A percentile compares a stretch with the other conserved stretches of the same genome.
Evolutionary conservation across 2,113 vertebrate species (phyloP).

Genomic region (Fregata magnificens): DNA sequence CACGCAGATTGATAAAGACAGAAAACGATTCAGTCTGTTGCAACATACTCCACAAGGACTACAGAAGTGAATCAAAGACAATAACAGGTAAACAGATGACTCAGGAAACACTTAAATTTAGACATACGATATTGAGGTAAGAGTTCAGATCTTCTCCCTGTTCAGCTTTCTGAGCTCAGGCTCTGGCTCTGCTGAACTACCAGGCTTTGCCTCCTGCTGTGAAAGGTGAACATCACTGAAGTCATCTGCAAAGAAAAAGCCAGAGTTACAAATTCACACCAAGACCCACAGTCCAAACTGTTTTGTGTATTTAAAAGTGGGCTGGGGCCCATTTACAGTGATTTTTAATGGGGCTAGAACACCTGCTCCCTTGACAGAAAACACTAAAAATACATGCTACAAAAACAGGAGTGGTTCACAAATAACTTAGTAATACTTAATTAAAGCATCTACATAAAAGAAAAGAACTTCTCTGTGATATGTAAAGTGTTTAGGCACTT

Average conservation of each 20-base stretch:
- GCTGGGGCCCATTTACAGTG: background rate
- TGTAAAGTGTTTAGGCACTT: background rate
- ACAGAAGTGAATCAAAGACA: background rate
- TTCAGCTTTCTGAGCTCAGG: background rate
- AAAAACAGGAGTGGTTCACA: background rate
- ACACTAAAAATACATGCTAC: background rate
- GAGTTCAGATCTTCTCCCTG: background rate
- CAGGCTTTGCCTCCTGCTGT: background rate
- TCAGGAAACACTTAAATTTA: background rate
- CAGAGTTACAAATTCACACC: background rate
- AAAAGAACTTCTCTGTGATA: background rate
- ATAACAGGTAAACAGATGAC: background rate
- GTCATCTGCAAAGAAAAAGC: background rate
- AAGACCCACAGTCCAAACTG: background rate
- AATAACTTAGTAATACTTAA: background rate
- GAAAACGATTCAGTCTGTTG: background rate
- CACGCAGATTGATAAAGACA: background rate
- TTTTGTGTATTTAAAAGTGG: background rate
- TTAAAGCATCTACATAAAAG: background rate
- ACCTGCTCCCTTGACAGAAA: background rate
- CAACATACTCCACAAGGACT: background rate
- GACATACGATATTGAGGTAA: rapidly evolving
- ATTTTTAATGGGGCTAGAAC: background rate
- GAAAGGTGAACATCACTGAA: background rate
- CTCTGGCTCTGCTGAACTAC: background rate